Evolutionary conservation across 2,888 invertebrate species (phyloP).

Genomic region (Cosmorhoe ocellata): DNA sequence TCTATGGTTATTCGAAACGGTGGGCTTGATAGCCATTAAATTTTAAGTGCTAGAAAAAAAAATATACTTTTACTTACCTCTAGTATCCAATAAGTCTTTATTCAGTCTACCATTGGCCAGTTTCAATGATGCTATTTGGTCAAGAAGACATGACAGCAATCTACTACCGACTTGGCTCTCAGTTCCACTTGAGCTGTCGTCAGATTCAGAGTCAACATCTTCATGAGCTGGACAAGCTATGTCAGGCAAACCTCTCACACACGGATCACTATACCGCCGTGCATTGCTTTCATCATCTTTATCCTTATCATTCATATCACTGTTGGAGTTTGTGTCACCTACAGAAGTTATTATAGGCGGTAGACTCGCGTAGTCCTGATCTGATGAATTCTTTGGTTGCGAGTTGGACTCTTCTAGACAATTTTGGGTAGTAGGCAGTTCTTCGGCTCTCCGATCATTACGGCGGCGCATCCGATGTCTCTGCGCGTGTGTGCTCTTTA

Average conservation of each 20-base stretch:
- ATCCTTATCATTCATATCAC: slow-evolving; percentile 74
- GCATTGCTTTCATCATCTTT: slow-evolving; percentile 79
- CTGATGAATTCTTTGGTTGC: slow-evolving; percentile 68
- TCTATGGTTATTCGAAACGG: slow-evolving; percentile 14
- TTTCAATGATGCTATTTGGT: slow-evolving; percentile 88
- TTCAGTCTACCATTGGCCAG: slow-evolving; percentile 88
- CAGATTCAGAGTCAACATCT: slow-evolving; percentile 78
- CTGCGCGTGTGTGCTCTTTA: slow-evolving; percentile 58
- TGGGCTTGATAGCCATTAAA: slow-evolving; percentile 13
- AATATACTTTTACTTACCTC: slow-evolving; percentile 72
- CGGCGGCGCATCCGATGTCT: slow-evolving; percentile 60
- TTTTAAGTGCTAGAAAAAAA: slow-evolving; percentile 16
- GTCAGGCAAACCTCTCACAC: slow-evolving; percentile 78
- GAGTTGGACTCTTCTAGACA: slow-evolving; percentile 51
- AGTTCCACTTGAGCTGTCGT: slow-evolving; percentile 78
- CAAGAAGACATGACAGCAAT: slow-evolving; percentile 84
- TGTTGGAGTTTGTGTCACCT: slow-evolving; percentile 72
- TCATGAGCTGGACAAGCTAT: slow-evolving; percentile 69
- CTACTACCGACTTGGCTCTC: slow-evolving; percentile 82
- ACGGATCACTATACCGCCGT: slow-evolving; percentile 86
- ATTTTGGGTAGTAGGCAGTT: slow-evolving; percentile 53
- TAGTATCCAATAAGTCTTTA: slow-evolving; percentile 88
- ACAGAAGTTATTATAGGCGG: slow-evolving; percentile 86
- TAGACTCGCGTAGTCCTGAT: slow-evolving; percentile 85
- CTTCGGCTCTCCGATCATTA: slow-evolving; percentile 59